Conservation (phyloP, 1,140 invertebrate species). For the Drosophila pandora region DNA sequence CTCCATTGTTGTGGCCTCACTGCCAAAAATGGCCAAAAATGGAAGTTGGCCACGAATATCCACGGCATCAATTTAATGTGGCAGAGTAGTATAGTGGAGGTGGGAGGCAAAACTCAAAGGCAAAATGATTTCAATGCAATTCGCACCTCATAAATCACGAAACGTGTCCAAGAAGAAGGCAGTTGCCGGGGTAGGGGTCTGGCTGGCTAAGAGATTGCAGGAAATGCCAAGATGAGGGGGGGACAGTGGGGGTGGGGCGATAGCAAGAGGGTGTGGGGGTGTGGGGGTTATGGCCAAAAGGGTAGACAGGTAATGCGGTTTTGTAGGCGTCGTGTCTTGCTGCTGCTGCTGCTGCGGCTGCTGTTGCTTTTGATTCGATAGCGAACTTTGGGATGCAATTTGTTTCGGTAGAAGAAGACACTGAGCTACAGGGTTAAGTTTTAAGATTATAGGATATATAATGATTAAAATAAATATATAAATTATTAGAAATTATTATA, state of each 20-base stretch:
- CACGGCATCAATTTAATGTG: slow-evolving; percentile 76
- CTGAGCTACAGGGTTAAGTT: slow-evolving; percentile 4
- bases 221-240: slow-evolving; percentile 12
- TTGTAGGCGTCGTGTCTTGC: slow-evolving; percentile 50
- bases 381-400: slow-evolving; percentile 58
- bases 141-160: slow-evolving; percentile 84
- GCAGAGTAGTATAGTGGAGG: slow-evolving; percentile 17
- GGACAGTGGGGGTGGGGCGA: background rate
- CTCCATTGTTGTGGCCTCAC: slow-evolving; percentile 52
- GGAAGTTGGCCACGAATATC: slow-evolving; percentile 65
- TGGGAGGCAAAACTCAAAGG: slow-evolving; percentile 21
- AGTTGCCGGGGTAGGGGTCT: slow-evolving; percentile 38
- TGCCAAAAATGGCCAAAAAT: slow-evolving; percentile 42
- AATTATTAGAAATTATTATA: too few relatives aligned
- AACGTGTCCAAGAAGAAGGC: slow-evolving; percentile 70
- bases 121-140: slow-evolving; percentile 81
- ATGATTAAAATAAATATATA: background rate
- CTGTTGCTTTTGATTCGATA: slow-evolving; percentile 40
- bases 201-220: slow-evolving; percentile 38
- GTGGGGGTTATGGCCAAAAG: background rate
- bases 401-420: slow-evolving; percentile 37
- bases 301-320: slow-evolving; percentile 42
- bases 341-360: slow-evolving; percentile 10
- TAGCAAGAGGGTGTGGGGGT: background rate
- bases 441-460: background rate